phyloP scores from a whole-genome alignment of 2,888 invertebrate genomes.

The Coelogynopora nodosa region DNA sequence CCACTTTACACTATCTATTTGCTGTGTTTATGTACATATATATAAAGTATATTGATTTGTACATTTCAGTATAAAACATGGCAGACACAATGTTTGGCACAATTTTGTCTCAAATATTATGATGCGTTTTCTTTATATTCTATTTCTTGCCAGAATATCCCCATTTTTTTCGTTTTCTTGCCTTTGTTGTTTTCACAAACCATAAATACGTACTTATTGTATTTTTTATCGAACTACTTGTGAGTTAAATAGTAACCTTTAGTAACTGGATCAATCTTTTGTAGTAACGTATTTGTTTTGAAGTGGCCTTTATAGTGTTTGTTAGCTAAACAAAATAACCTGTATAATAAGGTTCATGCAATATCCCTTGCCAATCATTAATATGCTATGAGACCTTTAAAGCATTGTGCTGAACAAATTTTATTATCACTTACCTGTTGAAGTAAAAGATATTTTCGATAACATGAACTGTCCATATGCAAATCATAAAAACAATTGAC shows the following conservation, averaged over 20 bases:
- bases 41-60: not conserved
- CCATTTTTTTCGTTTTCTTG: not conserved
- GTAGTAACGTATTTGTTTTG: not conserved
- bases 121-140: not conserved
- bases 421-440: too few relatives aligned
- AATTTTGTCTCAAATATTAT: not conserved
- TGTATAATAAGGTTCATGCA: too few relatives aligned
- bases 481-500: too few relatives aligned
- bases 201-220: not conserved
- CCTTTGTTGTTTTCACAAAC: not conserved
- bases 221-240: not conserved
- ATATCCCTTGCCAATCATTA: too few relatives aligned
- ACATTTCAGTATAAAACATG: too few relatives aligned
- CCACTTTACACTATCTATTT: not conserved
- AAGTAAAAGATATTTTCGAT: too few relatives aligned
- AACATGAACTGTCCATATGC: too few relatives aligned
- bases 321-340: too few relatives aligned
- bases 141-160: slow-evolving; percentile 10
- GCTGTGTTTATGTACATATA: not conserved
- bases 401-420: too few relatives aligned
- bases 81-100: too few relatives aligned
- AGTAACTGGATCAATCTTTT: not conserved
- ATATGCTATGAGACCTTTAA: too few relatives aligned
- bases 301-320: not conserved
- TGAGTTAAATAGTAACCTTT: not conserved